A percentile compares a stretch with the other conserved stretches of the same genome.
These are phyloP conservation scores for Lamellibrachia columna DNA, from an alignment of 2,888 invertebrate species.

Conservation along the genomic window DNA sequence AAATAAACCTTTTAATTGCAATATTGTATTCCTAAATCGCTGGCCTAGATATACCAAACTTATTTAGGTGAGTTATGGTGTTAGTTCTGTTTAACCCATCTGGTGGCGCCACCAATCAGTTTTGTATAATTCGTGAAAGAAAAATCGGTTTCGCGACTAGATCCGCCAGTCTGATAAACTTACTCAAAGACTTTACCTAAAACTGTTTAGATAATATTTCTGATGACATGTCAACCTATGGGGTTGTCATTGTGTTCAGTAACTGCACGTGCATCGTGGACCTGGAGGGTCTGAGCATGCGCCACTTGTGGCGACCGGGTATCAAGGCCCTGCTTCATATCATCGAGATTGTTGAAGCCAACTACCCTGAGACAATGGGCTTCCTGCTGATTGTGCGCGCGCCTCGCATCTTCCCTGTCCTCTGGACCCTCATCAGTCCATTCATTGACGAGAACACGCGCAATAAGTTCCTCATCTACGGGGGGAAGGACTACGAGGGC, in stretches of 20 bases:
- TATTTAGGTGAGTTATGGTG: too few relatives aligned
- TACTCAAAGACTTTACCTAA: not conserved
- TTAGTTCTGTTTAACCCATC: too few relatives aligned
- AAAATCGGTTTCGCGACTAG: too few relatives aligned
- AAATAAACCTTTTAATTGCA: too few relatives aligned
- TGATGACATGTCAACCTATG: not conserved
- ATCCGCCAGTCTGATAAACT: not conserved
- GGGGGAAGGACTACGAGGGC: slow-evolving; percentile 85
- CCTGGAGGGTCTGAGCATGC: slow-evolving; percentile 92
- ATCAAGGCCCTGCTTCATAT: slow-evolving; percentile 75
- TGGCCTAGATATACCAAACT: too few relatives aligned
- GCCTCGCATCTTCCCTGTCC: slow-evolving; percentile 91
- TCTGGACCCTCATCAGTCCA: slow-evolving; percentile 94
- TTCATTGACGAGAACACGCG: slow-evolving; percentile 95
- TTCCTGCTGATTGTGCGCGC: slow-evolving; percentile 89
- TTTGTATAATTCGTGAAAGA: too few relatives aligned
- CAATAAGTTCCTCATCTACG: slow-evolving; percentile 90
- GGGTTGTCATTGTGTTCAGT: slow-evolving; percentile 64
- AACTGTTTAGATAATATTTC: not conserved
- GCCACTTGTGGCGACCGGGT: slow-evolving; percentile 94
- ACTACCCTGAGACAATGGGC: slow-evolving; percentile 96
- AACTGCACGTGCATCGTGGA: slow-evolving; percentile 92
- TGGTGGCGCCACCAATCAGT: too few relatives aligned
- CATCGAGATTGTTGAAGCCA: slow-evolving; percentile 88
- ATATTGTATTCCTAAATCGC: too few relatives aligned